Base-by-base conservation (phyloP, 2,797 vertebrate species). In the Champsocephalus gunnari region DNA sequence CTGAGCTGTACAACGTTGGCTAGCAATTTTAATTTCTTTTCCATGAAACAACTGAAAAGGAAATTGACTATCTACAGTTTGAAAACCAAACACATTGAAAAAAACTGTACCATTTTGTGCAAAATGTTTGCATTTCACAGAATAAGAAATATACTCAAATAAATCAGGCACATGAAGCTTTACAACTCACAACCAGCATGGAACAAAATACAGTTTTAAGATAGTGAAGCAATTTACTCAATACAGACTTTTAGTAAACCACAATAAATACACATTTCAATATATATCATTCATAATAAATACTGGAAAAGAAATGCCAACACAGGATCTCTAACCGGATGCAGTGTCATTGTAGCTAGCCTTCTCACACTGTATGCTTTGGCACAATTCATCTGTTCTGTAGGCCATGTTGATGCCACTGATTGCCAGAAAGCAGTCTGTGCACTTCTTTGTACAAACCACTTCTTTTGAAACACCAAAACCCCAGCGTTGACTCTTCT, bases 191-290 rank as follows among this genome's bases (percentile, higher is more conserved):
- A 96, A 96, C 95, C 96, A 92, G 87, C 90, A 92, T 89, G 68
- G 85, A 92, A 93, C 84, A 77, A 94, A 95, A 93, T 88, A 94
- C 84, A 85, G 75, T 7, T 93, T 93, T 95, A 96, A 96, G 91
- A 97, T 95, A 96, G 93, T 95, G 96, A 97, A 95, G 93, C 85
- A 94, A 95, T 91, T 95, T 96, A 94, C 91, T 92, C 92, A 95
- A 95, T 96, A 97, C 96, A 96, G 96, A 97, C 91, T 85, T 93
- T 94, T 91, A 94, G 89, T 91, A 96, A 97, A 96, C 94, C 96
- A 98, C 98, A 97, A 98, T 98, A 98, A 98, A 98, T 98, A 98
- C 96, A 98, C 95, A 87, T 96, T 96, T 96, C 91, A 95, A 93
- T 96, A 96, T 95, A 94, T 95, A 94, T 97, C 94, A 97, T 97